A percentile compares a stretch with the other conserved stretches of the same genome.
These are phyloP conservation scores for Ascidia mentula DNA, from an alignment of 23 tunicate genomes.

Conservation along the genomic window DNA sequence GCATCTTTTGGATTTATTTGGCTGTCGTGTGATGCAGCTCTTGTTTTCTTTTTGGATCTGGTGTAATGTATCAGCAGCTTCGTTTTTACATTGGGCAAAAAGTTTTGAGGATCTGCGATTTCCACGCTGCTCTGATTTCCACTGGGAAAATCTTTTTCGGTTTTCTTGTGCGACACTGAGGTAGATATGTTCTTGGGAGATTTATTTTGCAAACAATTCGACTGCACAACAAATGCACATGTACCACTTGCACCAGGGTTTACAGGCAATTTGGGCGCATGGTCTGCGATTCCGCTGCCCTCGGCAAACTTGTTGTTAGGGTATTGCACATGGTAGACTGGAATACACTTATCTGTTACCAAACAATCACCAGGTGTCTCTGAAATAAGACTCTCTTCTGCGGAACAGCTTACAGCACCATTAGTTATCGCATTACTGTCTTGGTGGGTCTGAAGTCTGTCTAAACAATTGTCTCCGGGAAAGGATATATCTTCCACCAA, in stretches of 20 bases:
- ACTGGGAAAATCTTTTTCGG: background rate
- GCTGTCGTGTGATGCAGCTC: background rate
- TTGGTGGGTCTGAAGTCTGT: too few species aligned
- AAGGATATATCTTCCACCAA: background rate
- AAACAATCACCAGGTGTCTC: too few species aligned
- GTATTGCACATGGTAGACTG: too few species aligned
- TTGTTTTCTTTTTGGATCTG: background rate
- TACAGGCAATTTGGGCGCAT: too few species aligned
- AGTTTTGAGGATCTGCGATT: background rate
- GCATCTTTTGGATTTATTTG: background rate
- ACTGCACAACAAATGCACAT: background rate
- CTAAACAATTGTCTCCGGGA: background rate
- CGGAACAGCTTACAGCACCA: too few species aligned
- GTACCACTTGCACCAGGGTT: background rate
- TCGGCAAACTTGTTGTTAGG: too few species aligned
- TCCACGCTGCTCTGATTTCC: background rate
- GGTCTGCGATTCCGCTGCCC: too few species aligned
- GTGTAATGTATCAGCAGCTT: slow-evolving; percentile 1
- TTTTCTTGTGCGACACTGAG: background rate
- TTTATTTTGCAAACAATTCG: background rate
- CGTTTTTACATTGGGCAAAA: background rate
- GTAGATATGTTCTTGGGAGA: background rate
- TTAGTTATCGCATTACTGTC: too few species aligned
- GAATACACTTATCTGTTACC: too few species aligned
- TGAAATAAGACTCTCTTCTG: too few species aligned